Base-by-base conservation (phyloP, 2,888 invertebrate species). In the Mimachlamys varia region DNA sequence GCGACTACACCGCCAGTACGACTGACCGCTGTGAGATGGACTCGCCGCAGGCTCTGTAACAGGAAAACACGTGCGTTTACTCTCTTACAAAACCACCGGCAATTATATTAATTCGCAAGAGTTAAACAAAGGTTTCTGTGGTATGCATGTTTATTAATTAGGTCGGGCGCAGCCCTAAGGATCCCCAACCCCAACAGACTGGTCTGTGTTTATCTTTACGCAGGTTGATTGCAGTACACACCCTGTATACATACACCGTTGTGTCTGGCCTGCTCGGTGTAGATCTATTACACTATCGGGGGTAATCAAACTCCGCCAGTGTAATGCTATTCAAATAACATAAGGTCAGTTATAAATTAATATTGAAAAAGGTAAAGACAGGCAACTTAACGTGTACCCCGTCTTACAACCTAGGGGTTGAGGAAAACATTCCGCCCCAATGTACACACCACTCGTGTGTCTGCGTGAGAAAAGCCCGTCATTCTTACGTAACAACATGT, bases 401-500 rank as follows among this genome's bases (percentile, higher is more conserved):
- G 76, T 76, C 76, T 76, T 33, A 27, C 7, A 76, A 76, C 27
- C 76, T 76, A 15, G 76, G 58, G 19, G n/a, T 19, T 19, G 12
- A 55, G 27, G 62, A 76, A 76, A 76, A 76, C 62, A 17, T 76
- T 27, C 62, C 62, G 5, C 62, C 27, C 5, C 5, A 76, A 13
- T 76, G 27, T 76, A 76, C 76, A 76, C 76, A 76, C 33, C 27
- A 12, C 76, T 33, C 76, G 33, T 33, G 27, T 76, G 33, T 76
- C 33, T 12, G 76, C 33, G 76, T 13, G 76, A 76, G n/a, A 76
- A 10, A 76, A 0, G 33, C 76, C 76, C 33, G 76, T 33, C 22
- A 76, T 12, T 76, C 76, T 76, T 76, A 76, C 76, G 76, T 76
- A 76, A 76, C 76, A 76, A 22, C 76, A 76, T 76, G 76, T 76